Conservation (phyloP, 2,888 invertebrate species). For the Drosophila crucigera region DNA sequence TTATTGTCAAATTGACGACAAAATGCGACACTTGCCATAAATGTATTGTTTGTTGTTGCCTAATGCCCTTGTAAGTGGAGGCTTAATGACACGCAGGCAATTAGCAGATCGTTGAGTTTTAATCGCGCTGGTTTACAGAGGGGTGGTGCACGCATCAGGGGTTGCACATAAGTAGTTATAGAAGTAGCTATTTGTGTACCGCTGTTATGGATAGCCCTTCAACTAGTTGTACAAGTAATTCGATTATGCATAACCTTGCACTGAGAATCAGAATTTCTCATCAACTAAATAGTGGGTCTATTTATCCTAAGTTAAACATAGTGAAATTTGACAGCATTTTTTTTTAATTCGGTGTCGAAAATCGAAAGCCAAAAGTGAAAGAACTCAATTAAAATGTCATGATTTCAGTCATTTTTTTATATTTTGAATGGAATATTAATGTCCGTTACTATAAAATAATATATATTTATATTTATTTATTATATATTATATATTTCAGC, state of each 20-base stretch:
- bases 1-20: constrained; percentile 76
- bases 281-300: background rate
- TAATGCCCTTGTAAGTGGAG: constrained; percentile 79
- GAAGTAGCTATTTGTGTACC: background rate
- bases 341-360: background rate
- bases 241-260: background rate
- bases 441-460: background rate
- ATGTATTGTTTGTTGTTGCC: constrained; percentile 78
- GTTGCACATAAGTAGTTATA: constrained; percentile 11
- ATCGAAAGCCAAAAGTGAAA: background rate
- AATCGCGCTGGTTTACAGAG: constrained; percentile 45
- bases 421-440: background rate
- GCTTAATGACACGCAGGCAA: constrained; percentile 84
- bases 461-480: too few species aligned
- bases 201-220: constrained; percentile 3
- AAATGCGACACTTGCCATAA: constrained; percentile 83
- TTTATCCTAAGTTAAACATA: background rate
- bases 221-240: constrained; percentile 1
- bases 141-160: background rate
- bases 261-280: background rate
- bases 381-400: background rate
- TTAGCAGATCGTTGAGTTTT: constrained; percentile 80
- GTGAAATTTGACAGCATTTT: background rate
- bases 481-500: background rate
- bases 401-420: background rate